phyloP scores from a whole-genome alignment of 37 sponge, comb jelly and placozoan species.

The Haliclona indistincta region DNA sequence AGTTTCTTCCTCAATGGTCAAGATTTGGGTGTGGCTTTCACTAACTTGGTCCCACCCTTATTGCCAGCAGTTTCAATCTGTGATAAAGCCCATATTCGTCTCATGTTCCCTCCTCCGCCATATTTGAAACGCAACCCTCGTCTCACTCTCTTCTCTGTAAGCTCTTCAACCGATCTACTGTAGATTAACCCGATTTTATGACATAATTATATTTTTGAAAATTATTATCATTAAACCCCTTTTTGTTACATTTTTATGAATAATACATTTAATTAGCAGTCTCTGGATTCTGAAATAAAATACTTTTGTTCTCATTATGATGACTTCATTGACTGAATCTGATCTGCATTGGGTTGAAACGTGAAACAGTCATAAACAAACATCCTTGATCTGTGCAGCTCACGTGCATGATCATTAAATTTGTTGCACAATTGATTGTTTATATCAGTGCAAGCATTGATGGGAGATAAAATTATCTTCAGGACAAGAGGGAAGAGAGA shows the following conservation, averaged over 20 bases:
- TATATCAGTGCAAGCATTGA: too few species aligned
- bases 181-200: background rate
- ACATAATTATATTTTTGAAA: background rate
- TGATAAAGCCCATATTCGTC: conserved; percentile 39
- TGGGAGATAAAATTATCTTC: too few species aligned
- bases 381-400: too few species aligned
- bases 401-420: too few species aligned
- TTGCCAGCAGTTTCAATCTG: conserved; percentile 45
- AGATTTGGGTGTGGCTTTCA: conserved; percentile 53
- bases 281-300: background rate
- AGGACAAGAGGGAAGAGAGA: too few species aligned
- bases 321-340: background rate
- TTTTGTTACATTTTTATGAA: background rate
- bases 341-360: too few species aligned
- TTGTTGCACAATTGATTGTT: too few species aligned
- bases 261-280: background rate
- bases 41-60: background rate
- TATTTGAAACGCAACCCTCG: conserved; percentile 20
- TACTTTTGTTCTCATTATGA: background rate
- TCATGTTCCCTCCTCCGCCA: conserved; percentile 58
- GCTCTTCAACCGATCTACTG: background rate
- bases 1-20: conserved; percentile 38
- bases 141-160: background rate
- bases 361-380: too few species aligned
- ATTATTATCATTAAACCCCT: background rate